These are phyloP conservation scores for Luperina testacea DNA, from an alignment of 2,888 invertebrate genomes.

Conservation along the genomic window DNA sequence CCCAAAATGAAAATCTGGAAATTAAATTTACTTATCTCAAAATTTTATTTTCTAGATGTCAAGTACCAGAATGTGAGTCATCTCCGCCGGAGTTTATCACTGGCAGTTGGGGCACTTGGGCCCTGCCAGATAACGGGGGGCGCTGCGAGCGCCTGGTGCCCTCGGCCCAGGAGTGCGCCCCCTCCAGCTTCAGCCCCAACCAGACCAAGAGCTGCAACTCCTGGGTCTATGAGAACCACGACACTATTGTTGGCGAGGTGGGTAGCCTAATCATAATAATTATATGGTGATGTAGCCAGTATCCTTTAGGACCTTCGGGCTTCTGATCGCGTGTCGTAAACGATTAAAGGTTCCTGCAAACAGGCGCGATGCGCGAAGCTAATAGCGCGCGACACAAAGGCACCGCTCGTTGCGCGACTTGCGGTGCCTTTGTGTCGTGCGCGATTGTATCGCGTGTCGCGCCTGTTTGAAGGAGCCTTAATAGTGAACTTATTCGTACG, in stretches of 20 bases:
- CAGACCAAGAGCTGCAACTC: conserved; percentile 75
- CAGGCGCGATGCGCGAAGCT: too few relatives aligned
- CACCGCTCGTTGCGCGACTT: too few relatives aligned
- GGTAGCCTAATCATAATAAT: background rate
- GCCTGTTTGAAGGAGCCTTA: too few relatives aligned
- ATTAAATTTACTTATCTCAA: background rate
- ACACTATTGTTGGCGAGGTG: conserved; percentile 84
- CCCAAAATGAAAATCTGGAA: background rate
- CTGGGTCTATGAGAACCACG: conserved; percentile 80
- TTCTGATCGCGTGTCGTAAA: background rate
- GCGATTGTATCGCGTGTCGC: too few relatives aligned
- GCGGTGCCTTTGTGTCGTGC: too few relatives aligned
- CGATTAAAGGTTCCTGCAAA: too few relatives aligned
- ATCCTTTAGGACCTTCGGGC: background rate
- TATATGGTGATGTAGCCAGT: background rate
- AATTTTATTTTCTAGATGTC: conserved; percentile 74
- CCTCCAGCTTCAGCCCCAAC: conserved; percentile 76
- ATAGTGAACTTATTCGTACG: too few relatives aligned
- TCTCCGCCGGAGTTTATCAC: conserved; percentile 72
- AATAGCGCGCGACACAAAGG: too few relatives aligned
- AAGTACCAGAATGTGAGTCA: conserved; percentile 85
- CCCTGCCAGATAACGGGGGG: conserved; percentile 77
- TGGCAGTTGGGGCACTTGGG: conserved; percentile 80
- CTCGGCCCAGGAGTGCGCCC: conserved; percentile 70
- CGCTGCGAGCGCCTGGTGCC: conserved; percentile 77